These are phyloP conservation scores for Philantomba maxwellii DNA, from an alignment of 2,113 vertebrate genomes.

Conservation along the genomic window DNA sequence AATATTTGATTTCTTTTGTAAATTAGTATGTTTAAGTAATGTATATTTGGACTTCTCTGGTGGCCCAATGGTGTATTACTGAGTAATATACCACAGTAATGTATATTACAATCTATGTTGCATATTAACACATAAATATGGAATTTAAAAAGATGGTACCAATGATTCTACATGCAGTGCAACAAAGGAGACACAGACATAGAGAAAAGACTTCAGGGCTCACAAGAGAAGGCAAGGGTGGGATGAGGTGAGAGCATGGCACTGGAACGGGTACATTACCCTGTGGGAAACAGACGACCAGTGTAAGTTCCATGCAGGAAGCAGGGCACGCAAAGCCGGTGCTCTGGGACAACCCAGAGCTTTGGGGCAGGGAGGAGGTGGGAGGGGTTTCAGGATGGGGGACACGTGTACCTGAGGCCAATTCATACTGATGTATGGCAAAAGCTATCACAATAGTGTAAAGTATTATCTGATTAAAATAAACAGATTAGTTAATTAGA, in stretches of 20 bases:
- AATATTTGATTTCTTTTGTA: neutral
- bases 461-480: neutral
- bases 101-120: neutral
- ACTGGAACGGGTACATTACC: fast-evolving
- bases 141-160: neutral
- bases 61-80: neutral
- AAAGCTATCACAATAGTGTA: neutral
- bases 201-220: neutral
- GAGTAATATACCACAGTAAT: neutral
- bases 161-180: neutral
- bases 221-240: neutral
- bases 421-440: neutral
- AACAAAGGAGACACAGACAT: neutral
- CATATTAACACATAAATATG: neutral
- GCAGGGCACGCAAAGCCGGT: neutral
- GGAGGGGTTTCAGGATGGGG: neutral
- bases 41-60: neutral
- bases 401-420: neutral
- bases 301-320: neutral
- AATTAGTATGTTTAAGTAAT: neutral
- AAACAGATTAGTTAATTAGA: neutral
- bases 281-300: neutral
- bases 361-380: neutral
- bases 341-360: neutral
- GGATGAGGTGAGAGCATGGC: neutral